Evolutionary conservation across 2,888 invertebrate genomes (phyloP).

Genomic region (Dendrolimus houi): DNA sequence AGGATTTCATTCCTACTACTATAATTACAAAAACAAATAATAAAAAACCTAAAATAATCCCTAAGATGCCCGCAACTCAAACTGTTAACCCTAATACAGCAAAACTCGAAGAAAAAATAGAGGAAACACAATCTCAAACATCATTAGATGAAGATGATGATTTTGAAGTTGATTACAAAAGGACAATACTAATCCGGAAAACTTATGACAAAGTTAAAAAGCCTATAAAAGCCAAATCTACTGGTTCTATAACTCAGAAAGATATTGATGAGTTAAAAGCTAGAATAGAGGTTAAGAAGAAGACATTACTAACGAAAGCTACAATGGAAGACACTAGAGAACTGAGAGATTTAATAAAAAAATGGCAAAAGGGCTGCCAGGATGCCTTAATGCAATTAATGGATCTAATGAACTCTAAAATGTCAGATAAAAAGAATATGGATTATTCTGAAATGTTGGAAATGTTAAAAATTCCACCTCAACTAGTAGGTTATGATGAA

Average conservation of each 20-base stretch:
- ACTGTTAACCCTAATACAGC: constrained; percentile 11
- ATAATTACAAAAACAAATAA: constrained; percentile 14
- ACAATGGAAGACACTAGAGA: constrained; percentile 63
- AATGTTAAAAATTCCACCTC: constrained; percentile 62
- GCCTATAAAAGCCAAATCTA: constrained; percentile 54
- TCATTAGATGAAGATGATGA: constrained; percentile 53
- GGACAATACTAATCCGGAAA: constrained; percentile 51
- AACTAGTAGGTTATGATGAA: constrained; percentile 63
- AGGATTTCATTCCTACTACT: constrained; percentile 30
- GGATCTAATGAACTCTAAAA: constrained; percentile 54
- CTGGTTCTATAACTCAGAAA: constrained; percentile 58
- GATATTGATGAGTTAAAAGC: constrained; percentile 58
- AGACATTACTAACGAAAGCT: constrained; percentile 43
- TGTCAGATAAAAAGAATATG: constrained; percentile 53
- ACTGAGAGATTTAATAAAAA: constrained; percentile 59
- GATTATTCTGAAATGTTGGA: constrained; percentile 64
- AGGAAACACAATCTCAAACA: constrained; percentile 27
- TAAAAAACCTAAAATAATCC: constrained; percentile 12
- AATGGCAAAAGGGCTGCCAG: constrained; percentile 74
- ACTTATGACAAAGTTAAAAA: constrained; percentile 49
- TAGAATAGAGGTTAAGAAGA: constrained; percentile 59
- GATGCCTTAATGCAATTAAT: constrained; percentile 67
- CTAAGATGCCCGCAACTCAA: constrained; percentile 7
- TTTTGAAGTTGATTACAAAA: constrained; percentile 43
- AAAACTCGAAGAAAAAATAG: constrained; percentile 9